phyloP scores from a whole-genome alignment of 2,797 vertebrate species.

The Spheniscus humboldti region DNA sequence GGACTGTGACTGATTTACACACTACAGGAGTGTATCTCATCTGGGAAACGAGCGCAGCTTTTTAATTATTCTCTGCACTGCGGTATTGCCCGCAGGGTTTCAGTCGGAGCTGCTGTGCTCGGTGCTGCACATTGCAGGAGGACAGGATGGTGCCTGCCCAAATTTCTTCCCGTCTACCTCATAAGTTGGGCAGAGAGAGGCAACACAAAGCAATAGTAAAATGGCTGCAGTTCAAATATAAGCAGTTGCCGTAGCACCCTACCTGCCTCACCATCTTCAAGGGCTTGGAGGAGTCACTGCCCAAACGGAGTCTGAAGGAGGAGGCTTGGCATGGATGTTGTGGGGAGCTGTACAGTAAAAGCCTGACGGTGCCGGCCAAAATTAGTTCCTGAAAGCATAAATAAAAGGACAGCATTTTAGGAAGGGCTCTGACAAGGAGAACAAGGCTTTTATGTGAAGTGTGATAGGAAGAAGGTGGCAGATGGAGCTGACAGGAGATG shows the following conservation, averaged over 20 bases:
- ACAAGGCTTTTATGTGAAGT: neutral
- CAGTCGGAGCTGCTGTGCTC: neutral
- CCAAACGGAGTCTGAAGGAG: neutral
- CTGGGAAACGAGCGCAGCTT: slow-evolving; percentile 5
- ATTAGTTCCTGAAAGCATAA: neutral
- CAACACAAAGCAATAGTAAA: neutral
- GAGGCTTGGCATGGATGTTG: neutral
- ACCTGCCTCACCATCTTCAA: neutral
- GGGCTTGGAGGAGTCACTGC: neutral
- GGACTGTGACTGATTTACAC: slow-evolving; percentile 60
- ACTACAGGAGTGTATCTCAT: slow-evolving; percentile 47
- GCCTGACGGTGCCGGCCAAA: neutral
- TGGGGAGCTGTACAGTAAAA: neutral
- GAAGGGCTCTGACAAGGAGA: neutral
- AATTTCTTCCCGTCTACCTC: neutral
- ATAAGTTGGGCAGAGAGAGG: neutral
- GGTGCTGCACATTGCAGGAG: neutral
- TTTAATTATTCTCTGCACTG: slow-evolving; percentile 44
- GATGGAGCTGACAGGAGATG: accelerated
- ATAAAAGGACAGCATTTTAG: neutral
- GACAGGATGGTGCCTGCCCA: neutral
- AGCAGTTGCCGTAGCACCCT: neutral
- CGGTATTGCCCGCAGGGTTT: neutral
- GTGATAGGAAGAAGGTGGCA: neutral
- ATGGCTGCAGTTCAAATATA: neutral